Evolutionary conservation across 1,140 invertebrate genomes (phyloP), one percentile per base, ranked within the genome.

Genomic region (Diorhabda sublineata): DNA sequence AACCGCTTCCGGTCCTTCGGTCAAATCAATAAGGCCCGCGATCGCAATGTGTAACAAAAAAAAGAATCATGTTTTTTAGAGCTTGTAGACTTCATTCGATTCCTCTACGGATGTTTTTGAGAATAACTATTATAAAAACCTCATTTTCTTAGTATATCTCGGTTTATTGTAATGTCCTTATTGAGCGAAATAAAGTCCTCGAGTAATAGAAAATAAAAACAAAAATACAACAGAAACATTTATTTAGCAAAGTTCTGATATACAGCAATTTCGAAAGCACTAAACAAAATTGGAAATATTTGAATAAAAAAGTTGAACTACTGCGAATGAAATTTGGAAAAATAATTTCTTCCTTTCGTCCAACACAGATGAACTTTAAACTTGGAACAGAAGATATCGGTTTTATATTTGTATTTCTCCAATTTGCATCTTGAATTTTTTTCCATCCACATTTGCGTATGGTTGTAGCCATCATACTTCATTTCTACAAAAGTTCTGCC

Each of bases 261-360:
- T 26, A 26, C 26, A 26, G 26, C 26, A 26, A 26, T 26, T 26
- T 26, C 26, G 26, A 26, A 26, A 26, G 26, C 26, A 26, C 26
- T 26, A 26, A 26, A 26, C 26, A 26, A 26, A 26, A 26, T 26
- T 26, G 26, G 26, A 26, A 26, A 26, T 26, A 26, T 26, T 26
- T 26, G 26, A 61, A 7, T 9, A 61, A 7, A 43, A 42, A 63
- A 45, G 5, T 42, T 42, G 56, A 6, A 63, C 7, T 42, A 63
- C 44, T 63, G 41, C n/a, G 9, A 63, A 63, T 63, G 61, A 45
- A 63, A 63, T 7, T 44, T 2, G 6, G 42, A 63, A 26, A 63
- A 44, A 63, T 26, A 63, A 61, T 61, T 61, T 61, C 59, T 61
- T 61, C 59, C 59, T 41, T 61, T 61, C 26, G 26, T 61, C 59